Base-by-base conservation (phyloP, 2,113 vertebrate genomes). In the Chinchilla lanigera region DNA sequence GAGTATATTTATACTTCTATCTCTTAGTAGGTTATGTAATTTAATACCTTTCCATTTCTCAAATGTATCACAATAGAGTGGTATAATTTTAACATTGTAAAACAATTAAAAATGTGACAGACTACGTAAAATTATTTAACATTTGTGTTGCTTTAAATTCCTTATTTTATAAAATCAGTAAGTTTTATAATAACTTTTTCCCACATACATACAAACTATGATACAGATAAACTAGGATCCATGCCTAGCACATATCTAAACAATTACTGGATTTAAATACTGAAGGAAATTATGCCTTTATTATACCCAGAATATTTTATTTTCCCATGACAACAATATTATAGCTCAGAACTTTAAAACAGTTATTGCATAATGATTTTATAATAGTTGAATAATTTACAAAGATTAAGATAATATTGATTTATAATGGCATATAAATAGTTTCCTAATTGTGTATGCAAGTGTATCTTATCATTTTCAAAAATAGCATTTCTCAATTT, bases 391-490 rank as follows among this genome's bases (percentile, higher is more conserved):
- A 80, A 91, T 86, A 92, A 89, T 93, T 78, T 89, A 9, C 5
- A 83, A 14, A 84, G 28, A 52, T 75, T 89, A 91, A 95, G 84
- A 86, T 63, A 89, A 88, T 82, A 58, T 54, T 86, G 69, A 65
- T 95, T 86, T 86, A 86, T 86, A n/a, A 56, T 33, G 2, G 26
- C 33, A 93, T 50, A 89, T 44, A 56, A 47, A 54, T n/a, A 95
- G 41, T 7, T 94, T 1, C 63, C 26, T 61, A 73, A 88, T 44
- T 67, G 7, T 13, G 13, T 81, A 60, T 50, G 58, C 47, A 78
- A 80, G 83, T 95, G 93, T 91, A 93, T 81, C 17, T 60, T n/a
- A 82, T 63, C 86, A 92, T 44, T 69, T 96, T 96, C 83, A 95
- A 92, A 86, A 28, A 86, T 0, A 75, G 2, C 26, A 86, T 6